Evolutionary conservation across 2,113 vertebrate species (phyloP), one percentile per base, ranked within the genome.

Genomic region (Tragelaphus buxtoni): DNA sequence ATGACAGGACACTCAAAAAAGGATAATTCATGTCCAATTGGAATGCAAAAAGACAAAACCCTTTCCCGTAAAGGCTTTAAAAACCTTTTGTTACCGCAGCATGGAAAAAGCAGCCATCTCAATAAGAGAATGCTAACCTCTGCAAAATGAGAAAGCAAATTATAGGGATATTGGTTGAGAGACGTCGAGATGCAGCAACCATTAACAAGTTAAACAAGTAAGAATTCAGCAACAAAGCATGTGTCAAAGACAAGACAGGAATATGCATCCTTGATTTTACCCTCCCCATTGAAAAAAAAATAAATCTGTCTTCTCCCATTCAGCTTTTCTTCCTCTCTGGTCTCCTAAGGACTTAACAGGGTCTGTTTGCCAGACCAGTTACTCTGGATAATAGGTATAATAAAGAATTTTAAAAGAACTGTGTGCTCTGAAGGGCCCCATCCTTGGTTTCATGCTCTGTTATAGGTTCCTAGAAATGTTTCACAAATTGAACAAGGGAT

Each of bases 61-160:
- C 30, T 93, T 85, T 58, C 53, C 45, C 14, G 55, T 42, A 88
- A 95, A 95, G 60, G 7, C 18, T 90, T 92, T 79, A 42, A 77
- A 90, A 79, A 65, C n/a, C 7, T 89, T 72, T 85, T 53, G 56
- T 93, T 93, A 51, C 47, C 42, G 74, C 32, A 87, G 77, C 35
- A 61, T 55, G 61, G 51, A 90, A 39, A 79, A 93, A 83, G 42
- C 47, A 55, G 56, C 49, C 58, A 69, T 61, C 77, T 91, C 65
- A 92, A 17, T 92, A 95, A 91, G 11, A 81, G 55, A 49, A 76
- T 61, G 69, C 76, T 82, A 82, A 95, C 65, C 81, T 92, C 55
- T 86, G 91, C 85, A 95, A 81, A 91, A 92, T 76, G 72, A 88
- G 60, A 85, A 93, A 93, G 81, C 20, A 90, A 94, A 88, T 90